Evolutionary conservation across 2,888 invertebrate genomes (phyloP).

Genomic region (Aspidiotus destructor): DNA sequence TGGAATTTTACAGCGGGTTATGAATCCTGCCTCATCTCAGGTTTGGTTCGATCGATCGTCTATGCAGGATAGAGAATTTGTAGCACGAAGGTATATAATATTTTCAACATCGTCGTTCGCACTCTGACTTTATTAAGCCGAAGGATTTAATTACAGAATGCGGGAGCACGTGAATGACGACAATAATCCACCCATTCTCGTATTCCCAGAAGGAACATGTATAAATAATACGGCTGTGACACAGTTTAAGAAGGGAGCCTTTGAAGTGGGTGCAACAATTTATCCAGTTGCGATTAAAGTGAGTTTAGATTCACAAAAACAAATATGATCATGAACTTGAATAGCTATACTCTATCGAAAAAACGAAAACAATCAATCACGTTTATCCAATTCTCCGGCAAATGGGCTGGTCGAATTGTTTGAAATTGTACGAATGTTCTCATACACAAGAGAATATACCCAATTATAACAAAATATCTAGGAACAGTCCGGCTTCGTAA

Average conservation of each 20-base stretch:
- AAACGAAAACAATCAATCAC: too few species aligned
- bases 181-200: slow-evolving; percentile 89
- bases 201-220: slow-evolving; percentile 99
- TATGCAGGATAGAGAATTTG: slow-evolving; percentile 81
- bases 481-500: too few species aligned
- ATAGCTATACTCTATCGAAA: too few species aligned
- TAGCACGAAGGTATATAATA: slow-evolving; percentile 61
- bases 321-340: too few species aligned
- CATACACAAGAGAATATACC: too few species aligned
- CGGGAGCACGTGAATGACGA: slow-evolving; percentile 83
- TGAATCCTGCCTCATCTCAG: slow-evolving; percentile 88
- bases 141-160: slow-evolving; percentile 6
- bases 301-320: slow-evolving; percentile 32
- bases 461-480: too few species aligned
- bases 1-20: slow-evolving; percentile 81
- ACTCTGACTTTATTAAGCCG: neutral
- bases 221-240: slow-evolving; percentile 99
- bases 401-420: too few species aligned
- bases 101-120: neutral
- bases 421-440: too few species aligned
- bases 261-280: slow-evolving; percentile 94
- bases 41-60: slow-evolving; percentile 98
- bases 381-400: too few species aligned
- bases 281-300: slow-evolving; percentile 98
- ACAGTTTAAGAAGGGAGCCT: slow-evolving; percentile 99